Percentiles rank a stretch among this genome's conserved stretches.
phyloP scores from a whole-genome alignment of 2,888 invertebrate species.

The Epinotia nisella region DNA sequence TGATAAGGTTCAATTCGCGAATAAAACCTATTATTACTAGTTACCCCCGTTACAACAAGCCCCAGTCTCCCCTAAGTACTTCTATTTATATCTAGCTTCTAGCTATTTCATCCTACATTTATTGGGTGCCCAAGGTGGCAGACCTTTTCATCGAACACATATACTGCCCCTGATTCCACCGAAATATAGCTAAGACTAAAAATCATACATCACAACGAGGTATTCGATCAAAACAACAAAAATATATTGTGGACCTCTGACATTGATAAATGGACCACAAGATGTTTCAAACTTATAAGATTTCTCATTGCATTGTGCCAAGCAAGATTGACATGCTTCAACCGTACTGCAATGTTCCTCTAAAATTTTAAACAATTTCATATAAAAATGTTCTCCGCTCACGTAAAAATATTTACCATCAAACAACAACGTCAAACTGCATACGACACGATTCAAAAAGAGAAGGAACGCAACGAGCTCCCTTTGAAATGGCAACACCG shows the following conservation, averaged over 20 bases:
- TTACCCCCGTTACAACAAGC: no score
- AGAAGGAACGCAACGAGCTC: constrained; percentile 59
- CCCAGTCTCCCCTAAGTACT: no score
- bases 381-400: not conserved
- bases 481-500: constrained; percentile 75
- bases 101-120: no score
- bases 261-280: constrained; percentile 2
- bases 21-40: no score
- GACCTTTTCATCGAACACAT: no score
- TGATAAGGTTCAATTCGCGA: no score
- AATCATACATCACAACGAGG: not conserved
- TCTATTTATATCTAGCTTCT: no score
- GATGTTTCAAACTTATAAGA: not conserved
- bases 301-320: not conserved
- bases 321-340: not conserved
- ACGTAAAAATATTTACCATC: constrained; percentile 21
- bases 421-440: constrained; percentile 25
- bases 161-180: no score
- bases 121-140: no score
- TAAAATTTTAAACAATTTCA: no score
- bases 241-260: not conserved
- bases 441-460: constrained; percentile 50
- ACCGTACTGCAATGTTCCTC: not conserved
- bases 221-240: not conserved
- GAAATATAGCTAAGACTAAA: not conserved